Conservation (phyloP, 2,888 invertebrate species). For the Cyclophora punctaria region DNA sequence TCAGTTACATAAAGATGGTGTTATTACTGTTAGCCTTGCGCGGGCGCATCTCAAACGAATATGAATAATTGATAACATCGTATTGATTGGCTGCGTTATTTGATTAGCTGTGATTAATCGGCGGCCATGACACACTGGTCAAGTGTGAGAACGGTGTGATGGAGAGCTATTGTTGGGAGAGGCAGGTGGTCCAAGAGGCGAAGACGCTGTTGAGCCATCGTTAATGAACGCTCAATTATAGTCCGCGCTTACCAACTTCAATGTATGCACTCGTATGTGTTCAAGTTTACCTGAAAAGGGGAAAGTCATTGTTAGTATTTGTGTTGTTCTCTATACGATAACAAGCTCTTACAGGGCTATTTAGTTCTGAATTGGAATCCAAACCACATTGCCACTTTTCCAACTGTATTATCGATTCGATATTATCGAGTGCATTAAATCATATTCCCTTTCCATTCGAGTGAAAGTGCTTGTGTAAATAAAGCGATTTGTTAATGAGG, state of each 20-base stretch:
- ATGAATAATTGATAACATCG: slow-evolving; percentile 26
- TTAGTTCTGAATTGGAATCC: no score
- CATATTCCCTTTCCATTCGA: slow-evolving; percentile 29
- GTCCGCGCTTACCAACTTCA: no score
- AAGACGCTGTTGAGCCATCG: not conserved
- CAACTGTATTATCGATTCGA: no score
- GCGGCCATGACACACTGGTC: slow-evolving; percentile 18
- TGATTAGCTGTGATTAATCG: slow-evolving; percentile 14
- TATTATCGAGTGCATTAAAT: no score
- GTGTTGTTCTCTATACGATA: no score
- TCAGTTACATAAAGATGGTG: no score
- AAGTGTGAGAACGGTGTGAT: slow-evolving; percentile 11
- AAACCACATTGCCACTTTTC: no score
- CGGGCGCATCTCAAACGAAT: slow-evolving; percentile 24
- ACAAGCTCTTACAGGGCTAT: no score
- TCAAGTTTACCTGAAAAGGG: no score
- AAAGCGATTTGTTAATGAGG: slow-evolving; percentile 48
- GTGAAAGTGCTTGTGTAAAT: slow-evolving; percentile 33
- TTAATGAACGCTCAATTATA: no score
- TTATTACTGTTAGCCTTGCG: slow-evolving; percentile 20
- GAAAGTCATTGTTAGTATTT: no score
- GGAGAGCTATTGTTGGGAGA: not conserved
- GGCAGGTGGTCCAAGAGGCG: slow-evolving; percentile 1
- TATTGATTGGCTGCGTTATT: slow-evolving; percentile 9
- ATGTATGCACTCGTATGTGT: no score